Evolutionary conservation across 2,797 vertebrate species (phyloP).

Genomic region (Sebastes alutus): DNA sequence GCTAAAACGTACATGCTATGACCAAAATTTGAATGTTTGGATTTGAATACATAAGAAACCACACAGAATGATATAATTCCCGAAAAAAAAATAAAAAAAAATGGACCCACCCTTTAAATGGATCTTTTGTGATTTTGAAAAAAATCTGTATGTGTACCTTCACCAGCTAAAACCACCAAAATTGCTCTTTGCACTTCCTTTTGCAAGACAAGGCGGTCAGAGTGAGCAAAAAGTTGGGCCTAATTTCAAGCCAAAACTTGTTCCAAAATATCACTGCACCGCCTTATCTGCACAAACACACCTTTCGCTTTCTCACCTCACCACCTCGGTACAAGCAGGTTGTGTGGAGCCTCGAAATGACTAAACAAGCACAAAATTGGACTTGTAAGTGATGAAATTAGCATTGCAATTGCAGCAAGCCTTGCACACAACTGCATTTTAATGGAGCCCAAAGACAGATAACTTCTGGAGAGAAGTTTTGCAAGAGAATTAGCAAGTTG

Average conservation of each 20-base stretch:
- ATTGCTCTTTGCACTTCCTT: neutral
- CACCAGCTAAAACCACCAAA: neutral
- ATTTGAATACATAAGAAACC: no score
- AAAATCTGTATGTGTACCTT: neutral
- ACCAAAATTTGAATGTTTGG: no score
- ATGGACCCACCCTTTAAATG: neutral
- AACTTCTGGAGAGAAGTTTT: neutral
- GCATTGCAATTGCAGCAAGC: neutral
- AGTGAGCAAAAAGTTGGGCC: neutral
- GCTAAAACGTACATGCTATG: no score
- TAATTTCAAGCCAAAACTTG: neutral
- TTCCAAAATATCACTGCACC: neutral
- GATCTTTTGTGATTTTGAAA: neutral
- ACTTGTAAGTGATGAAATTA: neutral
- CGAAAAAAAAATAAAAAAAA: no score
- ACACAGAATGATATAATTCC: no score
- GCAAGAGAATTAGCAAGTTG: neutral
- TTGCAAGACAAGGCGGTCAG: neutral
- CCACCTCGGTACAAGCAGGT: neutral
- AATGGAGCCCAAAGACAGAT: neutral
- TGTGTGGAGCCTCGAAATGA: neutral
- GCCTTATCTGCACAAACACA: constrained; percentile 14
- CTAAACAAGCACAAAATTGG: neutral
- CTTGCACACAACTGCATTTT: neutral
- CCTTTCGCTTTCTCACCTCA: neutral